phyloP scores from a whole-genome alignment of 2,888 invertebrate species.

The Thera obeliscata region DNA sequence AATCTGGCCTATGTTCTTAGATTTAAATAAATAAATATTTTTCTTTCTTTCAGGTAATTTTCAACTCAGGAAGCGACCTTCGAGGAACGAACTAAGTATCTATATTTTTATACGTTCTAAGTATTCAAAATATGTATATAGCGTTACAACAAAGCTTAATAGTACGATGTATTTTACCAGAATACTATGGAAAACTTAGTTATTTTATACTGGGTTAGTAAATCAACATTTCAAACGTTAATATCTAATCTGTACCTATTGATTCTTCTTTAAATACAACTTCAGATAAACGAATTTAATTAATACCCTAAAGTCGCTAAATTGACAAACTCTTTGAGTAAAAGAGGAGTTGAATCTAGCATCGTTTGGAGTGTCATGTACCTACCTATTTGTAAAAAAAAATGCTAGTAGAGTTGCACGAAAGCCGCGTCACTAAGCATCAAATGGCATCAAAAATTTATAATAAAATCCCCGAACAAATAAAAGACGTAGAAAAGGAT shows the following conservation, averaged over 20 bases:
- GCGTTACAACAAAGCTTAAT: not conserved
- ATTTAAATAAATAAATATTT: not conserved
- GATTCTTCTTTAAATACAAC: not conserved
- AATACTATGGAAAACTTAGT: not conserved
- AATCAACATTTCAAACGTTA: not conserved
- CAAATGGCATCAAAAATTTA: too few species aligned
- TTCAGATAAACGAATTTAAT: not conserved
- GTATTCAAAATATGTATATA: not conserved
- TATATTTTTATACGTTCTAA: not conserved
- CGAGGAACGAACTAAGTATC: conserved; percentile 12
- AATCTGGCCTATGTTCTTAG: not conserved
- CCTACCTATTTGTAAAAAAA: not conserved
- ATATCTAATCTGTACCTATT: too few species aligned
- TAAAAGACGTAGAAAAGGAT: too few species aligned
- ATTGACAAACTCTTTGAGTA: too few species aligned
- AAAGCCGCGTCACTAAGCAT: conserved; percentile 39
- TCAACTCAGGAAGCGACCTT: not conserved
- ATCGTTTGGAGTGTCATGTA: too few species aligned
- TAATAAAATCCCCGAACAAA: too few species aligned
- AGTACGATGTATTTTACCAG: not conserved
- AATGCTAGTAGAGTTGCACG: conserved; percentile 17
- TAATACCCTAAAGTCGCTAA: too few species aligned
- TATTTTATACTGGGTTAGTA: not conserved
- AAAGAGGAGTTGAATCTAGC: too few species aligned
- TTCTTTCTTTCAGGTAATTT: conserved; percentile 31